phyloP scores from a whole-genome alignment of 2,888 invertebrate genomes.

The Oegoconia quadripuncta region DNA sequence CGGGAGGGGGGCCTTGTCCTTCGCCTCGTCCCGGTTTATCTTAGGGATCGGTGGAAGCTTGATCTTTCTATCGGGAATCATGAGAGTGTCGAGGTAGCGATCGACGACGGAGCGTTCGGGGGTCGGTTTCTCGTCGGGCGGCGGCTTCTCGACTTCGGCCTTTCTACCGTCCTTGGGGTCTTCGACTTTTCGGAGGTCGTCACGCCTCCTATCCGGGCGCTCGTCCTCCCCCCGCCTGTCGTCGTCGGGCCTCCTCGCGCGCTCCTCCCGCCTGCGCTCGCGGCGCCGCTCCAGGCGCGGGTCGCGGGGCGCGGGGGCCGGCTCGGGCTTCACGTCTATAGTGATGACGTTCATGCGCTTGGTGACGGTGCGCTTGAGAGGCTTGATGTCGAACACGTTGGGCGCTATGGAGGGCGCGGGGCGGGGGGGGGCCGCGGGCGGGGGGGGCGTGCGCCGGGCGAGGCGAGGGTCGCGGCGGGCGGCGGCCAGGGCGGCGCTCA shows the following conservation, averaged over 20 bases:
- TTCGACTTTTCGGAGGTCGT: conserved; percentile 10
- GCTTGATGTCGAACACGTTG: conserved; percentile 71
- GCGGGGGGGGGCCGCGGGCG: conserved; percentile 21
- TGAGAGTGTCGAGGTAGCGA: conserved; percentile 39
- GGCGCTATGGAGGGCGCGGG: conserved; percentile 46
- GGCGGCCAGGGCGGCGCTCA: conserved; percentile 47
- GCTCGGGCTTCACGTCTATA: conserved; percentile 57
- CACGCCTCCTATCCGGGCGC: conserved; percentile 10
- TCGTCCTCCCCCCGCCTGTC: conserved; percentile 8
- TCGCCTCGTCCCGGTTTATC: conserved; percentile 34
- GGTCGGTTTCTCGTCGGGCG: conserved; percentile 5
- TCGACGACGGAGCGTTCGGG: conserved; percentile 27
- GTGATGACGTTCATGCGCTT: conserved; percentile 70
- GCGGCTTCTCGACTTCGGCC: conserved; percentile 10
- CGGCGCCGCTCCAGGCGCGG: conserved; percentile 27
- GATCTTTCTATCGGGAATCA: conserved; percentile 48
- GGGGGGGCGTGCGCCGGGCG: conserved; percentile 23
- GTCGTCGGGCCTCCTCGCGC: conserved; percentile 14
- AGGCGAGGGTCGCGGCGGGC: conserved; percentile 50
- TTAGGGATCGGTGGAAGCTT: conserved; percentile 70
- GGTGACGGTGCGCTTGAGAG: conserved; percentile 59
- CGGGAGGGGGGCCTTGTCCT: conserved; percentile 23
- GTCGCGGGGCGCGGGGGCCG: conserved; percentile 30
- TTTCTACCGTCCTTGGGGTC: conserved; percentile 5
- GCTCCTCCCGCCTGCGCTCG: conserved; percentile 18